Evolutionary conservation across 1,140 invertebrate genomes (phyloP).

Genomic region (Calosoma granatense): DNA sequence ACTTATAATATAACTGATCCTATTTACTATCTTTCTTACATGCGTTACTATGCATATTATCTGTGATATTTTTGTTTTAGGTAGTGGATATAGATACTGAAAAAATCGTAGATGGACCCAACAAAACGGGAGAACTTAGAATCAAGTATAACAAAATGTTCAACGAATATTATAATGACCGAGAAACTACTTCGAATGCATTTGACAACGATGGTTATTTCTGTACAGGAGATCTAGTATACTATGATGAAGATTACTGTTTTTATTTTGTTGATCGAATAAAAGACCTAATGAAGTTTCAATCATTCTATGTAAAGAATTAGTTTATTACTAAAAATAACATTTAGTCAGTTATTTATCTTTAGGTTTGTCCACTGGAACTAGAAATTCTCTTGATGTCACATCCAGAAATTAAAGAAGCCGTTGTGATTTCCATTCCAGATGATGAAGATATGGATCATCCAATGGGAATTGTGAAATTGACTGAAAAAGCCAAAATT

Average conservation of each 20-base stretch:
- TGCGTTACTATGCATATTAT: no score
- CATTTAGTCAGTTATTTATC: no score
- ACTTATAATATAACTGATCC: no score
- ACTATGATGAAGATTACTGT: background rate
- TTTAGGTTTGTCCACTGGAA: conserved; percentile 36
- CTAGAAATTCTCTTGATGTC: conserved; percentile 53
- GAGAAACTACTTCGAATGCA: background rate
- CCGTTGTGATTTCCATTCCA: conserved; percentile 55
- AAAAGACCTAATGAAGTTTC: background rate
- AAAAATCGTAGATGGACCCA: conserved; percentile 25
- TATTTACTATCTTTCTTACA: no score
- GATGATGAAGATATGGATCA: conserved; percentile 47
- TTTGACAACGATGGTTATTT: background rate
- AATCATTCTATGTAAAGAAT: background rate
- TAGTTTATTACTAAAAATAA: no score
- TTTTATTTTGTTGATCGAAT: background rate
- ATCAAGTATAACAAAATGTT: background rate
- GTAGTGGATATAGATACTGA: background rate
- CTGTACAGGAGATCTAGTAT: background rate
- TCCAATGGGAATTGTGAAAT: conserved; percentile 51
- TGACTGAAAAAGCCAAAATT: conserved; percentile 24
- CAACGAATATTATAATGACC: background rate
- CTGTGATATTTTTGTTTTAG: no score
- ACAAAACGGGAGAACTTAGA: background rate
- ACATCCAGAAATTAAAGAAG: conserved; percentile 52